Conservation (phyloP, 1,140 invertebrate species). For the Colletes gigas region DNA sequence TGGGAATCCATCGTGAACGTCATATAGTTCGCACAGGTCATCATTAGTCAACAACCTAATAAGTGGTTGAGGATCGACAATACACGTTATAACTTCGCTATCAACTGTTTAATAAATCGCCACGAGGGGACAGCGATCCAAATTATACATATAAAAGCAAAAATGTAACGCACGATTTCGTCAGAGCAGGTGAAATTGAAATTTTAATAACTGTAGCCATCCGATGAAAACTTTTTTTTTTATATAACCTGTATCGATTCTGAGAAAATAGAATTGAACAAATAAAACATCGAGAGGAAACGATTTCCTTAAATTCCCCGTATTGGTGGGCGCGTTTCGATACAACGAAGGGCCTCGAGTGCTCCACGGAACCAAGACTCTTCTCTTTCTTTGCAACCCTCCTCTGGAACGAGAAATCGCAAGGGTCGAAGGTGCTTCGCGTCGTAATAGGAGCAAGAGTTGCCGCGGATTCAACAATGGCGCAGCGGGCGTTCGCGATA, state of each 20-base stretch:
- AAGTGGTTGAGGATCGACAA: neutral
- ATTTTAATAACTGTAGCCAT: neutral
- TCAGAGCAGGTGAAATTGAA: neutral
- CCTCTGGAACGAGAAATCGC: neutral
- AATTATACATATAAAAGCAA: too few species aligned
- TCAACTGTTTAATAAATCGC: neutral
- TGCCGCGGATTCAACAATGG: slow-evolving; percentile 64
- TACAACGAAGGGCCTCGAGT: neutral
- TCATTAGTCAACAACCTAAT: slow-evolving; percentile 63
- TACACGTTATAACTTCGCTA: neutral
- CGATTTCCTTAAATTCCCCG: neutral
- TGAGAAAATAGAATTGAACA: too few species aligned
- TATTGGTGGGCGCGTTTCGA: neutral
- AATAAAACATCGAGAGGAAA: neutral
- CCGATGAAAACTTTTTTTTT: too few species aligned
- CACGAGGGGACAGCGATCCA: too few species aligned
- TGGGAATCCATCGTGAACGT: slow-evolving; percentile 58
- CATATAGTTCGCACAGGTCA: slow-evolving; percentile 53
- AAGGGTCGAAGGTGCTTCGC: slow-evolving; percentile 28
- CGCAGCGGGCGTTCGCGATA: slow-evolving; percentile 71
- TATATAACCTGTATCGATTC: too few species aligned
- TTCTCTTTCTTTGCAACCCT: neutral
- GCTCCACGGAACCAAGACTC: neutral
- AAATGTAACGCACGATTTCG: too few species aligned
- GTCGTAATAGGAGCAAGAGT: slow-evolving; percentile 56